Evolutionary conservation across 2,797 vertebrate species (phyloP).

Genomic region (Zalophus californianus): DNA sequence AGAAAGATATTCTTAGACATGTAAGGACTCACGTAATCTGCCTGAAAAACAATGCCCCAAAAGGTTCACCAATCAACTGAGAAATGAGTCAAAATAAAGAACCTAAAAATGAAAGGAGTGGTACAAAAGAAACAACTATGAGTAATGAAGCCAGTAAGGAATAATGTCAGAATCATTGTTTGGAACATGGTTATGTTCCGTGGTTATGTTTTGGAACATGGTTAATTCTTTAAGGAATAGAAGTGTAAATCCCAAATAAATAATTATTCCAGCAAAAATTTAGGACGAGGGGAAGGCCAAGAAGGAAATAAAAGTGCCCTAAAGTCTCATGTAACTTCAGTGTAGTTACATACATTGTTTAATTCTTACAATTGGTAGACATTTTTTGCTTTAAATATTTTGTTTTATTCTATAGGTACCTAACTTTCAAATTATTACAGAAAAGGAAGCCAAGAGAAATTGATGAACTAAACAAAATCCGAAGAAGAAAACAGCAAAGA

Average conservation of each 20-base stretch:
- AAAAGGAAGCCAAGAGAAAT: neutral
- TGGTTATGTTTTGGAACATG: neutral
- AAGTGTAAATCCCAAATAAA: neutral
- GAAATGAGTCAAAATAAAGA: conserved; percentile 71
- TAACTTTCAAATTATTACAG: neutral
- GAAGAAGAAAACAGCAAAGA: neutral
- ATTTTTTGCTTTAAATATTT: neutral
- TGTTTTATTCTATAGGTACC: neutral
- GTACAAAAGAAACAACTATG: conserved; percentile 23
- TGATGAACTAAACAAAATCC: neutral
- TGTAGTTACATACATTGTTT: neutral
- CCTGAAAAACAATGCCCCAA: conserved; percentile 13
- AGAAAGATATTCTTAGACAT: conserved; percentile 65
- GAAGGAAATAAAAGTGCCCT: neutral
- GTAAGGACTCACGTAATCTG: conserved; percentile 58
- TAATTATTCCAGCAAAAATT: conserved; percentile 27
- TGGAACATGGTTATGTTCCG: neutral
- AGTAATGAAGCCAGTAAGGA: conserved; percentile 49
- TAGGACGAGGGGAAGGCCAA: conserved; percentile 5
- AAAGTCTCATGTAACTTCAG: neutral
- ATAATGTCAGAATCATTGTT: conserved; percentile 58
- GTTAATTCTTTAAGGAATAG: conserved; percentile 43
- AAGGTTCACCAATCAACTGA: conserved; percentile 29
- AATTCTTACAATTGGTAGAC: neutral
- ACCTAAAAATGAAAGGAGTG: neutral